Percentiles rank a stretch among this genome's conserved stretches.
These are phyloP conservation scores for Drosophila willistoni DNA, from an alignment of 1,140 invertebrate genomes.

Conservation along the genomic window DNA sequence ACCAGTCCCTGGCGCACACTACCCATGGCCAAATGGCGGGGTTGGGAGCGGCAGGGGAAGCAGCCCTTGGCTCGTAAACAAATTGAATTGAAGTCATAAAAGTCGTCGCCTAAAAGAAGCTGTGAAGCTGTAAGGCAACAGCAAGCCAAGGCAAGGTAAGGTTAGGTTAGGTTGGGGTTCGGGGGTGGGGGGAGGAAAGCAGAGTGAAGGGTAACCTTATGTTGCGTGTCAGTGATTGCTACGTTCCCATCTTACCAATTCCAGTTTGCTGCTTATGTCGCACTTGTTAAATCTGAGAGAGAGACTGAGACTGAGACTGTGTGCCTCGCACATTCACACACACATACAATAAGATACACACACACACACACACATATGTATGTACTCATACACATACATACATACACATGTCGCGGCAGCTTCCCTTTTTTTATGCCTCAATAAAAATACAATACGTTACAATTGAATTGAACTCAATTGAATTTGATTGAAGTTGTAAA, in stretches of 20 bases:
- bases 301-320: neutral
- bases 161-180: neutral
- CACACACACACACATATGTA: neutral
- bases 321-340: constrained; percentile 27
- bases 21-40: no score
- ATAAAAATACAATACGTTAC: constrained; percentile 82
- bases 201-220: constrained; percentile 41
- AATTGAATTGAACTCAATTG: constrained; percentile 82
- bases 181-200: neutral
- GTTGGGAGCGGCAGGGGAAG: neutral
- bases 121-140: constrained; percentile 4
- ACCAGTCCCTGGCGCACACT: neutral
- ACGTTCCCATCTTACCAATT: constrained; percentile 42
- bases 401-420: constrained; percentile 35
- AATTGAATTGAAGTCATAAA: constrained; percentile 82
- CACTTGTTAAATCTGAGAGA: constrained; percentile 70
- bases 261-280: constrained; percentile 67
- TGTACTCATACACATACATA: constrained; percentile 1
- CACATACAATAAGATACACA: constrained; percentile 26
- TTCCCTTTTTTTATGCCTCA: constrained; percentile 77
- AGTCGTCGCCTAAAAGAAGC: constrained; percentile 71
- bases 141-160: neutral
- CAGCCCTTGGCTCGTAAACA: constrained; percentile 73
- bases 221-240: constrained; percentile 77
- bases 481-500: constrained; percentile 82